Evolutionary conservation across 2,113 vertebrate species (phyloP), one percentile per base, ranked within the genome.

Genomic region (Scartelaos histophorus): DNA sequence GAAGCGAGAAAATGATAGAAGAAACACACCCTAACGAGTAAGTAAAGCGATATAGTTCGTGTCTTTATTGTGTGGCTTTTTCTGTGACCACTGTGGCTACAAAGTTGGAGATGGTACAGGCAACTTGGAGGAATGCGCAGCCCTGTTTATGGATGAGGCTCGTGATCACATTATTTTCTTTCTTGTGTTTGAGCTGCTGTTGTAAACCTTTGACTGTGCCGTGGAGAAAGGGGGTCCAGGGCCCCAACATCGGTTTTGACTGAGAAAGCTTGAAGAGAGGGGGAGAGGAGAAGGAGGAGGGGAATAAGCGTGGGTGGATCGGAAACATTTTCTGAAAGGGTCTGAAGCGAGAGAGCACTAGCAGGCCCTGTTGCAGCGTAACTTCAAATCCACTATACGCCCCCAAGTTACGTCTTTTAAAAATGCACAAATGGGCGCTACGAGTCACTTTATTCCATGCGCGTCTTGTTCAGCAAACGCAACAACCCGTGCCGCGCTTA

Each of bases 1-100:
- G 94, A 95, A 90, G 87, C 91, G 94, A 90, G 92, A 95, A 94
- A 89, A 96, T 96, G 95, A 95, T 93, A 93, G 95, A 96, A 88
- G 95, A 96, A 92, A 92, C 93, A 91, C 94, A 93, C 88, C 95
- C 94, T 78, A 95, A 95, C 94, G 95, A 96, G 95, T 96, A 84
- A 96, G 95, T 94, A 83, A 11, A 56, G 58, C 67, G 35, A 38
- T 67, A 13, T 67, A 25, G n/a, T 68, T 0, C 46, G 7, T 34
- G 35, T n/a, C 16, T 15, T 62, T 43, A 38, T 38, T 38, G 9
- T 29, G 16, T 29, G 34, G 13, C 6, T 60, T 46, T 71, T 67
- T 22, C 51, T 35, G 66, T 47, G 38, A 43, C 17, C 25, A 6
- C 38, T 58, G 51, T 35, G 46, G 71, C 69, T 76, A 79, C 76